Evolutionary conservation across 2,888 invertebrate species (phyloP).

Genomic region (Tenthredo mesomela): DNA sequence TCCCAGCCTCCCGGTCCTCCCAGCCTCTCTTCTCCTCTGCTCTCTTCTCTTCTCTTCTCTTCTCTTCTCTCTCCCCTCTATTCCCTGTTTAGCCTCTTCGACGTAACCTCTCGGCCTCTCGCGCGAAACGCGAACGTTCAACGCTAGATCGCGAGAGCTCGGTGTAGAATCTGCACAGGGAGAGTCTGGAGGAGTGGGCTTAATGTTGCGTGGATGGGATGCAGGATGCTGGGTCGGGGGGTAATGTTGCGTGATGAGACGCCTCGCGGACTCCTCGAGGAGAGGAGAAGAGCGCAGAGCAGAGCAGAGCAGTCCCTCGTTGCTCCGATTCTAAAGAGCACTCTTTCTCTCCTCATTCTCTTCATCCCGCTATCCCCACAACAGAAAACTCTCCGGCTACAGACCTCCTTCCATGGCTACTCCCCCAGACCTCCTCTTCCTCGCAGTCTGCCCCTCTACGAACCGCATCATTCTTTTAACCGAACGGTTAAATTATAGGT

Average conservation of each 20-base stretch:
- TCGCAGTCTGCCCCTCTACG: not conserved
- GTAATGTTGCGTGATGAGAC: conserved; percentile 78
- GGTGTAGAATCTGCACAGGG: conserved; percentile 64
- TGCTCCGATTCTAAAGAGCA: conserved; percentile 73
- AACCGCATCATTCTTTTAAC: conserved; percentile 24
- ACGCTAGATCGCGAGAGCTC: conserved; percentile 56
- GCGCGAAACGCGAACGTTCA: conserved; percentile 36
- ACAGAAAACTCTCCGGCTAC: conserved; percentile 14
- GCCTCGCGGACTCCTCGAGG: conserved; percentile 74
- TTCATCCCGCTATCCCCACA: conserved; percentile 6
- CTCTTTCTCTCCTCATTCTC: conserved; percentile 61
- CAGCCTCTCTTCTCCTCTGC: conserved; percentile 53
- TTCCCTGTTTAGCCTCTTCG: conserved; percentile 55
- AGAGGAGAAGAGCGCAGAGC: conserved; percentile 66
- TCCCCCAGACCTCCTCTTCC: conserved; percentile 25
- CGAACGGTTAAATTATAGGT: not conserved
- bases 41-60: conserved; percentile 53
- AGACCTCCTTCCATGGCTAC: conserved; percentile 29
- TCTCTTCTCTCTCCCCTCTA: conserved; percentile 54
- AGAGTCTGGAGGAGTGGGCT: conserved; percentile 66
- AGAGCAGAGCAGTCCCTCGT: conserved; percentile 55
- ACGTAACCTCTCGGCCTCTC: conserved; percentile 36
- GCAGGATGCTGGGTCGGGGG: conserved; percentile 66
- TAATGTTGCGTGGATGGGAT: conserved; percentile 73
- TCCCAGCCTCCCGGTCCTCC: conserved; percentile 67